A percentile compares a stretch with the other conserved stretches of the same genome.
Evolutionary conservation across 2,797 vertebrate genomes (phyloP).

Genomic region (Ceyx erithaca): DNA sequence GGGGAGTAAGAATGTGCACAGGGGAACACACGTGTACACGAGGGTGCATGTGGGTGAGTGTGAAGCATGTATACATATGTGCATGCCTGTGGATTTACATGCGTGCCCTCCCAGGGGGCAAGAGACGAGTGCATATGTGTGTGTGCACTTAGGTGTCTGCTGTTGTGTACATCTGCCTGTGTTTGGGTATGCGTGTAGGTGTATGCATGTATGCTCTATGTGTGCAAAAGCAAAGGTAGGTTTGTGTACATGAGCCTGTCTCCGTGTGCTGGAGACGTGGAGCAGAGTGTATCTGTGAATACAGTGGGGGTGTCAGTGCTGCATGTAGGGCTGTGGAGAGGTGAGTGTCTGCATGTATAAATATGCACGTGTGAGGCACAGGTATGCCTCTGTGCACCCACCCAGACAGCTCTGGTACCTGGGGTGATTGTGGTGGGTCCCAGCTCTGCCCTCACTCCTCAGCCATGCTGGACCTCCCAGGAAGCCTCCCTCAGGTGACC

Average conservation of each 20-base stretch:
- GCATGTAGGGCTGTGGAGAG: rapidly evolving
- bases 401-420: rapidly evolving
- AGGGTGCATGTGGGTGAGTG: rapidly evolving
- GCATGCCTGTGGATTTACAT: neutral
- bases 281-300: neutral
- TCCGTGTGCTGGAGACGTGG: neutral
- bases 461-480: neutral
- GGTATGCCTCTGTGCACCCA: neutral
- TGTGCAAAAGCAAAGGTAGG: rapidly evolving
- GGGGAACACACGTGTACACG: neutral
- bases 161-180: neutral
- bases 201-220: neutral
- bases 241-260: neutral
- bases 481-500: neutral
- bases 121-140: rapidly evolving
- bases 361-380: neutral
- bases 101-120: neutral
- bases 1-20: rapidly evolving
- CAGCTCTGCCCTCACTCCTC: neutral
- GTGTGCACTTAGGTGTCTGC: neutral
- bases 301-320: neutral
- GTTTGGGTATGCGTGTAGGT: rapidly evolving
- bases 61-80: rapidly evolving
- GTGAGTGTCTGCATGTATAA: neutral
- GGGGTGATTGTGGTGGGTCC: rapidly evolving